Evolutionary conservation across 2,113 vertebrate species (phyloP).

Genomic region (Prinia subflava): DNA sequence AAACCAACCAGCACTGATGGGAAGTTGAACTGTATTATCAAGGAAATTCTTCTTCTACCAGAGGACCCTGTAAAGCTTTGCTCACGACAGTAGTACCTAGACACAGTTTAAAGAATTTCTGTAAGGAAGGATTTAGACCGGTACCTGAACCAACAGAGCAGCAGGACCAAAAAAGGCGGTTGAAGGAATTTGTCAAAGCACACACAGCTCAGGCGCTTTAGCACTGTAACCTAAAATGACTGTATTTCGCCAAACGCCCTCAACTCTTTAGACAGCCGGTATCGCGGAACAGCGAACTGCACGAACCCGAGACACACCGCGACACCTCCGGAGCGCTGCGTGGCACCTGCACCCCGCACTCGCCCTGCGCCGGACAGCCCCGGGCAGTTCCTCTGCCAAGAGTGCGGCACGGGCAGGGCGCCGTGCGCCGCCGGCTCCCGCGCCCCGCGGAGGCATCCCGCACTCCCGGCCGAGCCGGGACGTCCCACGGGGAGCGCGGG

Average conservation of each 20-base stretch:
- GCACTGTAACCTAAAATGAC: rapidly evolving
- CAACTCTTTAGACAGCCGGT: not conserved
- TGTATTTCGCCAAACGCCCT: not conserved
- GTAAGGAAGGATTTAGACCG: not conserved
- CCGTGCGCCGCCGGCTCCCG: not conserved
- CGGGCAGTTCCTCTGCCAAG: not conserved
- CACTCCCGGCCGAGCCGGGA: not conserved
- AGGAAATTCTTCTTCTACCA: not conserved
- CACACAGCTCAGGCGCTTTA: not conserved
- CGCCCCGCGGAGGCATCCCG: no score
- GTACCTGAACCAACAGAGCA: not conserved
- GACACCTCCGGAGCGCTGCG: not conserved
- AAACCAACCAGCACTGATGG: not conserved
- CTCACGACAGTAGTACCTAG: not conserved
- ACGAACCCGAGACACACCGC: rapidly evolving
- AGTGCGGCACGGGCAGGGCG: not conserved
- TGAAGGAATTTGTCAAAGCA: not conserved
- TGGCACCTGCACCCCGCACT: not conserved
- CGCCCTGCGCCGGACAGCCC: not conserved
- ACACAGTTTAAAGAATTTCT: not conserved
- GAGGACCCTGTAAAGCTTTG: not conserved
- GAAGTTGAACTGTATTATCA: not conserved
- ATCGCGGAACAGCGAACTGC: rapidly evolving
- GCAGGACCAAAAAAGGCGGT: not conserved
- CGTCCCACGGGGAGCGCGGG: not conserved